These are phyloP conservation scores for Cephalopholis sonnerati DNA, from an alignment of 2,113 vertebrate genomes.

Conservation along the genomic window DNA sequence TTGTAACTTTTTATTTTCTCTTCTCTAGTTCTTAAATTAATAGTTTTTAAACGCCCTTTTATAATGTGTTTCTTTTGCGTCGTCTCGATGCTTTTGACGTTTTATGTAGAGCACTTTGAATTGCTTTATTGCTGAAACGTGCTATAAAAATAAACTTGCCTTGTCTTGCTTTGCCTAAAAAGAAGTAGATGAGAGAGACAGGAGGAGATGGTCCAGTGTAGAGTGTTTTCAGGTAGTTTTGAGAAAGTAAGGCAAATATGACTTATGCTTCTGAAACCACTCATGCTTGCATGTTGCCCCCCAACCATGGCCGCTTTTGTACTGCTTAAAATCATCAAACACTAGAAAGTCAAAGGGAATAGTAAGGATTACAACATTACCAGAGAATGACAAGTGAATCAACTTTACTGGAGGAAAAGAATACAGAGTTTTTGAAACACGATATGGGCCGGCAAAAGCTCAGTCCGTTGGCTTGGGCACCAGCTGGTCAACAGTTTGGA, in stretches of 20 bases:
- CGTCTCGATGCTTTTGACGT: no score
- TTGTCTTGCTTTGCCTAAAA: background rate
- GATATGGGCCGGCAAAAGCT: background rate
- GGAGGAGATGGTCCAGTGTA: conserved; percentile 4
- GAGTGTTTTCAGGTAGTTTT: background rate
- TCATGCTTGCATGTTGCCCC: background rate
- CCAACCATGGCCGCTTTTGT: background rate
- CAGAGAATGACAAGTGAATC: background rate
- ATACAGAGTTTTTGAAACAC: background rate
- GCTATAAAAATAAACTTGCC: no score
- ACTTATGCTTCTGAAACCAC: background rate
- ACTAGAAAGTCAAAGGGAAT: background rate
- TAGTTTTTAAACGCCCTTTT: no score
- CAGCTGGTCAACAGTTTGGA: no score
- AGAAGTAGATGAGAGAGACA: background rate
- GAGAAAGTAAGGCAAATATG: background rate
- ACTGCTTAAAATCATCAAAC: background rate
- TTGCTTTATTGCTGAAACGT: no score
- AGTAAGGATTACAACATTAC: background rate
- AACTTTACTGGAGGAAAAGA: background rate
- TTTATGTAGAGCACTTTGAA: no score
- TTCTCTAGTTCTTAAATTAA: no score
- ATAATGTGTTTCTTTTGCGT: no score
- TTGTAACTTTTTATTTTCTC: no score
- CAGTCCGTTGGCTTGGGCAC: background rate